These are phyloP conservation scores for Thermophis baileyi DNA, from an alignment of 2,113 vertebrate species.

Conservation along the genomic window DNA sequence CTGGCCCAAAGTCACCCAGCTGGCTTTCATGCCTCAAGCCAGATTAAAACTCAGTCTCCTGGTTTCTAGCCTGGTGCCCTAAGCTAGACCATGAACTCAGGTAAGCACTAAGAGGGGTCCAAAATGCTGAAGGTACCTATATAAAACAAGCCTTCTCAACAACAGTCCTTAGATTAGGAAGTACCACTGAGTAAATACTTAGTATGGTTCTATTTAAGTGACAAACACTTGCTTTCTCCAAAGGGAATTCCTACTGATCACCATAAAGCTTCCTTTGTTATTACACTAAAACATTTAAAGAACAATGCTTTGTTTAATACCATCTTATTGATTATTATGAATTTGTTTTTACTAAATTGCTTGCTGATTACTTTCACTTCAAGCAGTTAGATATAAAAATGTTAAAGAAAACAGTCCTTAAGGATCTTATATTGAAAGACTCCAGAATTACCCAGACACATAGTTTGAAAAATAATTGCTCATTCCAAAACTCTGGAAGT, in stretches of 20 bases:
- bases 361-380: not conserved
- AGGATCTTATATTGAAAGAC: not conserved
- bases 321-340: not conserved
- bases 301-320: not conserved
- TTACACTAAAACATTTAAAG: not conserved
- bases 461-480: not conserved
- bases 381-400: not conserved
- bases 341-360: not conserved
- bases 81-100: not conserved
- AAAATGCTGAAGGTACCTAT: not conserved
- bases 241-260: not conserved
- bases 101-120: not conserved
- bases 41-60: not conserved
- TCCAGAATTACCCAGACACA: not conserved
- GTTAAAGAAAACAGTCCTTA: not conserved
- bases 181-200: not conserved
- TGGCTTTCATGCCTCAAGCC: not conserved
- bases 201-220: not conserved
- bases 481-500: not conserved
- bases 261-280: not conserved
- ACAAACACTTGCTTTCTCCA: not conserved
- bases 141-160: not conserved
- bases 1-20: too few species aligned
- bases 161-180: not conserved
- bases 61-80: not conserved